phyloP scores from a whole-genome alignment of 2,797 vertebrate species.

The Arremon aurantiirostris region DNA sequence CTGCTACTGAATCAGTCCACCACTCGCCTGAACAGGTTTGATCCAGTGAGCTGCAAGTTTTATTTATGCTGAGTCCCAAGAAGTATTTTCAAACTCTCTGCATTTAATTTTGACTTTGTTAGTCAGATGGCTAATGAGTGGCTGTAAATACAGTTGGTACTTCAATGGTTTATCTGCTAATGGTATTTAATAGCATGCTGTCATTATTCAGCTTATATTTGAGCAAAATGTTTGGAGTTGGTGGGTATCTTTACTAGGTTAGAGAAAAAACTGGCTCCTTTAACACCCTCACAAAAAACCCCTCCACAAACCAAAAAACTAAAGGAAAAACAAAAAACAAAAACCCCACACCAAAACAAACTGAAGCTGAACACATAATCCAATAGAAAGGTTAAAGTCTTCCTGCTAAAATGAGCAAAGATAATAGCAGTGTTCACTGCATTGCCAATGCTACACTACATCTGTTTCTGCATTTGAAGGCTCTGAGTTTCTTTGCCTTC shows the following conservation, averaged over 20 bases:
- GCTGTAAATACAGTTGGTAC: neutral
- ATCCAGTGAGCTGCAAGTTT: neutral
- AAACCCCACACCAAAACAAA: neutral
- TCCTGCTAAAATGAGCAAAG: neutral
- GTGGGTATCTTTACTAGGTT: neutral
- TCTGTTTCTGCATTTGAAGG: neutral
- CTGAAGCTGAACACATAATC: neutral
- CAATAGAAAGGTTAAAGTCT: neutral
- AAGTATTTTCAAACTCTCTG: neutral
- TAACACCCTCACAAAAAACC: neutral
- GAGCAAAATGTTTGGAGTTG: neutral
- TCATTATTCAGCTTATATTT: neutral
- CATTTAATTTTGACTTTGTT: neutral
- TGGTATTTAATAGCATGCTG: neutral
- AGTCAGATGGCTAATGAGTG: neutral
- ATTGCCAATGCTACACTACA: neutral
- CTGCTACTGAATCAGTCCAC: neutral
- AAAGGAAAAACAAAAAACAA: neutral
- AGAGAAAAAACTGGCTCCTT: neutral
- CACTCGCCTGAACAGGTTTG: neutral
- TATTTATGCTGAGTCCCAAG: neutral
- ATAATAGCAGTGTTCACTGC: neutral
- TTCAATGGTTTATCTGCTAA: neutral
- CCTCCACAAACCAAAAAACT: neutral
- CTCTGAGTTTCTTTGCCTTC: neutral